These are phyloP conservation scores for Spodoptera picta DNA, from an alignment of 2,888 invertebrate genomes.

Conservation along the genomic window DNA sequence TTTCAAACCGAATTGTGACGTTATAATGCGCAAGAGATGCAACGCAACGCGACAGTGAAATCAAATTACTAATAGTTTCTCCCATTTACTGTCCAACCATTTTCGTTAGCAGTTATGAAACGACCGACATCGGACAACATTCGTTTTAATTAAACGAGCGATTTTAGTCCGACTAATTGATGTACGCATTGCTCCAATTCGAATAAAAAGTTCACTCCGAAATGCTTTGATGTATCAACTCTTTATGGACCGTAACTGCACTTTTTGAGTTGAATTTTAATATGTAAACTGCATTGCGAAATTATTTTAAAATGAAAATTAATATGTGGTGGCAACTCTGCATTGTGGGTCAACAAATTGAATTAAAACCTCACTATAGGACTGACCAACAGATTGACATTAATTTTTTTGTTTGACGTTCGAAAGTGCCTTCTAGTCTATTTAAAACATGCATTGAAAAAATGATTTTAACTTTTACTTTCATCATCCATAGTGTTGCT, in stretches of 20 bases:
- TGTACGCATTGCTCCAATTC: constrained; percentile 13
- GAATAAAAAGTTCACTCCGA: constrained; percentile 22
- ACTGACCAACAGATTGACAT: too few relatives aligned
- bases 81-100: constrained; percentile 19
- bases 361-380: too few relatives aligned
- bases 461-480: too few relatives aligned
- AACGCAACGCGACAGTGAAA: neutral
- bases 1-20: neutral
- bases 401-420: too few relatives aligned
- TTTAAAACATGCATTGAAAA: too few relatives aligned
- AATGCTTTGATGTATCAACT: constrained; percentile 21
- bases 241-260: constrained; percentile 2
- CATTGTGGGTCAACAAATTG: too few relatives aligned
- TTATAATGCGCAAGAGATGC: constrained; percentile 22
- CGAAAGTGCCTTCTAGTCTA: too few relatives aligned
- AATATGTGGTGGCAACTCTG: too few relatives aligned
- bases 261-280: constrained; percentile 1
- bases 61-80: constrained; percentile 23
- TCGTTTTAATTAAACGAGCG: constrained; percentile 43
- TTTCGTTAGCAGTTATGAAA: constrained; percentile 19
- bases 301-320: too few relatives aligned
- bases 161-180: constrained; percentile 39
- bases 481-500: too few relatives aligned
- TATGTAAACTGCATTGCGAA: too few relatives aligned
- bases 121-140: constrained; percentile 25